phyloP scores from a whole-genome alignment of 2,113 vertebrate genomes.

The Nesogale talazaci region DNA sequence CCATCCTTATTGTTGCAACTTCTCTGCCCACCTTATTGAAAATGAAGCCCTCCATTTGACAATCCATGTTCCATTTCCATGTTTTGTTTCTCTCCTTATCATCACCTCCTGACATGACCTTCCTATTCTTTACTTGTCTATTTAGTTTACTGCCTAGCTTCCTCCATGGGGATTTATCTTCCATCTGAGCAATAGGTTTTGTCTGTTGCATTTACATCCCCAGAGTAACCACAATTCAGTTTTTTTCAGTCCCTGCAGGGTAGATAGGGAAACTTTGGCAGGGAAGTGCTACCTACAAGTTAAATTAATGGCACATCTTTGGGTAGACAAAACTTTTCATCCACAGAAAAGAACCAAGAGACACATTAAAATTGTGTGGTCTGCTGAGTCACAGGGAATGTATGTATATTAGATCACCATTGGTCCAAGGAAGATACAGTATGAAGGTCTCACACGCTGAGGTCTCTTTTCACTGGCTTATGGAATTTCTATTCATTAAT shows the following conservation, averaged over 20 bases:
- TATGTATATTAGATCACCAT: neutral
- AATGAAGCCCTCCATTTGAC: neutral
- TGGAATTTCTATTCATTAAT: neutral
- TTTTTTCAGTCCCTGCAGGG: neutral
- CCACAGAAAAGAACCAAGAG: neutral
- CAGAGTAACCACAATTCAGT: neutral
- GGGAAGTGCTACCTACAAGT: neutral
- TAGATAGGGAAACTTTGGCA: neutral
- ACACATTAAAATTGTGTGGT: neutral
- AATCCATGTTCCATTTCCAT: neutral
- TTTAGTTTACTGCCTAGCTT: conserved; percentile 29
- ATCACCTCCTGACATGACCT: neutral
- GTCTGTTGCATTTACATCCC: neutral
- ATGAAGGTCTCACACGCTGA: neutral
- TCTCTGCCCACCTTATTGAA: neutral
- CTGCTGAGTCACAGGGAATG: neutral
- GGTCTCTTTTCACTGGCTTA: neutral
- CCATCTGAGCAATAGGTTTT: neutral
- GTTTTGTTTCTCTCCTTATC: neutral
- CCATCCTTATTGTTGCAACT: neutral
- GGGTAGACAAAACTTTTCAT: neutral
- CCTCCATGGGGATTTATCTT: conserved; percentile 9
- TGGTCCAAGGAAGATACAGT: neutral
- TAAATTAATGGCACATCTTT: neutral
- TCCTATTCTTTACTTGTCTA: neutral